Percentiles rank a stretch among this genome's conserved stretches.
These are phyloP conservation scores for Karalla daura DNA, from an alignment of 2,797 vertebrate genomes.

Conservation along the genomic window DNA sequence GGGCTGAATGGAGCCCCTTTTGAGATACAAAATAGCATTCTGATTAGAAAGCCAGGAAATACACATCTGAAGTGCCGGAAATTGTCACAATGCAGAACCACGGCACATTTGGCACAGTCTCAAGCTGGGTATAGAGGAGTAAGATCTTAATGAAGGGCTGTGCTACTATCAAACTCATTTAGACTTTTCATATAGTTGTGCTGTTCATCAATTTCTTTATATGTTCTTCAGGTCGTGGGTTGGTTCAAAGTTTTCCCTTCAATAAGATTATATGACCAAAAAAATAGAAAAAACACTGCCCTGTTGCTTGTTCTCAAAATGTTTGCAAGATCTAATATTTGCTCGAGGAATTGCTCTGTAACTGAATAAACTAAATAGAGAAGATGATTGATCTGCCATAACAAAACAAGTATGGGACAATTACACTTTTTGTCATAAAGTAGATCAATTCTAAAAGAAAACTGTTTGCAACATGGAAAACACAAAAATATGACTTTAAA, in stretches of 20 bases:
- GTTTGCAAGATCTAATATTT: neutral
- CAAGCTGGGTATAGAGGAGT: conserved; percentile 79
- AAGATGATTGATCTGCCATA: no score
- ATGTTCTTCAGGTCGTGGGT: conserved; percentile 28
- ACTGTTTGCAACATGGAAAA: no score
- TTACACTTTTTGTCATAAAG: no score
- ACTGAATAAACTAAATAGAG: no score
- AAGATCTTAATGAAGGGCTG: conserved; percentile 75
- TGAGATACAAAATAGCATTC: conserved; percentile 86
- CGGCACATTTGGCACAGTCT: conserved; percentile 81
- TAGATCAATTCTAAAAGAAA: no score
- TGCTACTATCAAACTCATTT: conserved; percentile 64
- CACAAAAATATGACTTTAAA: no score
- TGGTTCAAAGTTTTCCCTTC: conserved; percentile 36
- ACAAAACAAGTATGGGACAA: no score
- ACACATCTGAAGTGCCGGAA: conserved; percentile 86
- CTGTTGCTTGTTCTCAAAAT: conserved; percentile 5
- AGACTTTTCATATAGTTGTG: conserved; percentile 47
- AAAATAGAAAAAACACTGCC: neutral
- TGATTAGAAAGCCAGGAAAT: conserved; percentile 89
- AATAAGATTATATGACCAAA: neutral
- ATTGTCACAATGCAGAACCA: conserved; percentile 84
- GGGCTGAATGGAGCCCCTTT: conserved; percentile 83
- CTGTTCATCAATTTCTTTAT: conserved; percentile 24
- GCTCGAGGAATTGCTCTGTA: no score